Evolutionary conservation across 1,140 invertebrate species (phyloP), one percentile per base, ranked within the genome.

Genomic region (Apis dorsata): DNA sequence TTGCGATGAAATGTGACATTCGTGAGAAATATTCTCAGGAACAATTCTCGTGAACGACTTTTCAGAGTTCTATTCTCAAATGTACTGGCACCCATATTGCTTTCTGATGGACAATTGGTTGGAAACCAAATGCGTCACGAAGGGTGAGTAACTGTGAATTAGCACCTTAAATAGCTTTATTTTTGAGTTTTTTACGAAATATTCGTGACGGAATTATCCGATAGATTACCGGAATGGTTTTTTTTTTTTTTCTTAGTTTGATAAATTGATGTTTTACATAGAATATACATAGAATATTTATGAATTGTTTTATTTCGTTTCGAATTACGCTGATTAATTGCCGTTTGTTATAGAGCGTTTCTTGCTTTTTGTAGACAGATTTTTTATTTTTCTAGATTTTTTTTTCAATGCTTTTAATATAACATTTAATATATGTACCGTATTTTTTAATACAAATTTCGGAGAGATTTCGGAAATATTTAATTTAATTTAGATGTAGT

Each of bases 121-220:
- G n/a, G 70, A 19, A 28, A 51, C n/a, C 53, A 34, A 28, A 28
- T 19, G 17, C 34, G 4, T 76, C 12, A 1, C 34, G 19, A 55
- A 15, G 34, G 65, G 76, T 69, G 76, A 78, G 76, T 78, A 78
- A 78, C 44, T 24, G 44, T 57, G 51, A 68, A 78, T n/a, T 69
- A 69, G 53, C 76, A 53, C 65, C 75, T 74, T 74, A 51, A n/a
- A 2, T 51, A 75, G 28, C 4, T 62, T 19, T 49, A 17, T 12
- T 51, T 62, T 51, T 75, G 1, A 1, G 51, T 62, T 28, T 2
- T 62, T 28, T 2, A 3, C 2, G 13, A 28, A 11, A 24, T 8
- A 19, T 24, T 63, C n/a, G 44, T 12, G 13, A 28, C 21, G 17
- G 13, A 49, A 60, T 5, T 21, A 19, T 59, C 49, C 34, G 13